Percentiles rank a stretch among this genome's conserved stretches.
Conservation (phyloP, 2,797 vertebrate genomes). For the Loriculus beryllinus region DNA sequence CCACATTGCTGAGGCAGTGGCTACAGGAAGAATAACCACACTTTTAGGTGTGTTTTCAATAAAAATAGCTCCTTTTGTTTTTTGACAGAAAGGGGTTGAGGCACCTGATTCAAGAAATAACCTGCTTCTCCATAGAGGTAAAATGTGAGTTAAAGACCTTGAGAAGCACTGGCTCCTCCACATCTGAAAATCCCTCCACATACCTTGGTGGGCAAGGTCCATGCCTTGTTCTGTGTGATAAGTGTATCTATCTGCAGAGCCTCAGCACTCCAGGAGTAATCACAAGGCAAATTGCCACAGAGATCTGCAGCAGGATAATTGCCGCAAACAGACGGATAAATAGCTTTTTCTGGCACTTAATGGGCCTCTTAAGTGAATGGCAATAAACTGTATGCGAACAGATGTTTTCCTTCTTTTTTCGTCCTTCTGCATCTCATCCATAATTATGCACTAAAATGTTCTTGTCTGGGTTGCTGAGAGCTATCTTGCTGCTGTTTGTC, state of each 20-base stretch:
- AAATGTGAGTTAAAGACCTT: not conserved
- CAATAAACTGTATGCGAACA: slow-evolving; percentile 43
- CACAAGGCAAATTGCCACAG: not conserved
- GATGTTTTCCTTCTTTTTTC: slow-evolving; percentile 45
- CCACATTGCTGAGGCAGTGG: not conserved
- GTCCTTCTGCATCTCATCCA: slow-evolving; percentile 32
- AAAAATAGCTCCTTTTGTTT: not conserved
- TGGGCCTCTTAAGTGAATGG: slow-evolving; percentile 25
- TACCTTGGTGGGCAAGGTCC: not conserved
- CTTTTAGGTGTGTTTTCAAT: not conserved
- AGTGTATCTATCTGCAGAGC: not conserved
- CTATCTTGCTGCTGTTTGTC: slow-evolving; percentile 28
- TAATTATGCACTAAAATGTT: slow-evolving; percentile 50
- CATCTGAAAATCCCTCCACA: not conserved
- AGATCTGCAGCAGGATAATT: slow-evolving; percentile 45
- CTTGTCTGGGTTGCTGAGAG: slow-evolving; percentile 43
- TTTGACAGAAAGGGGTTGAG: not conserved
- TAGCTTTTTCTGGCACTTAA: slow-evolving; percentile 48
- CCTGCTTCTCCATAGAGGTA: not conserved
- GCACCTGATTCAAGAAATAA: not conserved
- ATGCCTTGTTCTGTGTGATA: accelerated
- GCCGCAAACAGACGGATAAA: slow-evolving; percentile 49
- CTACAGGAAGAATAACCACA: not conserved
- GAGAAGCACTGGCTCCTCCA: not conserved
- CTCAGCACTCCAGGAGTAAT: slow-evolving; percentile 27